Conservation (phyloP, 2,113 vertebrate species). For the Erythrocebus patas region DNA sequence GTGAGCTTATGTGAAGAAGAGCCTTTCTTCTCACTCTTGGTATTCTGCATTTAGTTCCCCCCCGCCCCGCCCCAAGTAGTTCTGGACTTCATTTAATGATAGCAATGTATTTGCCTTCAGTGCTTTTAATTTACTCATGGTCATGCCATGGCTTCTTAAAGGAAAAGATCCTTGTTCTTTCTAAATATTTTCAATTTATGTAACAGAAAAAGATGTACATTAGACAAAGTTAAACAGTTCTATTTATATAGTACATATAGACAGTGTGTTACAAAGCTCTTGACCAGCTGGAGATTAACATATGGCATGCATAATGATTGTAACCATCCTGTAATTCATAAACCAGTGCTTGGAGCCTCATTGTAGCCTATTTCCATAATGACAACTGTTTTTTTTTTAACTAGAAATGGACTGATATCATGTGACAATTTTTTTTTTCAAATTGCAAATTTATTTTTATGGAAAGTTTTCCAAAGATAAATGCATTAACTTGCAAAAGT, state of each 20-base stretch:
- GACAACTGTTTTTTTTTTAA: neutral
- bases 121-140: neutral
- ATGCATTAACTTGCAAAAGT: neutral
- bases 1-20: neutral
- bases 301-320: neutral
- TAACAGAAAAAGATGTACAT: neutral
- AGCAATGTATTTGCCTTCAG: neutral
- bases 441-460: neutral
- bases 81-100: neutral
- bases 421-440: neutral
- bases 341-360: neutral
- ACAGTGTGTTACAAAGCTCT: neutral
- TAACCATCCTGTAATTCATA: neutral
- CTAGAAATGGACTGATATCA: neutral
- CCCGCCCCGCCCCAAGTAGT: neutral
- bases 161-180: neutral
- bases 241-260: slow-evolving; percentile 20
- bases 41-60: neutral
- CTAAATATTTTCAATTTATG: slow-evolving; percentile 1
- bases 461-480: neutral
- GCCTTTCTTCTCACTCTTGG: neutral
- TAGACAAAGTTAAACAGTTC: slow-evolving; percentile 7
- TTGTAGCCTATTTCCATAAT: neutral
- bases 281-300: slow-evolving; percentile 30
- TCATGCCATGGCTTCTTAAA: neutral